Base-by-base conservation (phyloP, 2,113 vertebrate species). In the Ptilorrhoa leucosticta region DNA sequence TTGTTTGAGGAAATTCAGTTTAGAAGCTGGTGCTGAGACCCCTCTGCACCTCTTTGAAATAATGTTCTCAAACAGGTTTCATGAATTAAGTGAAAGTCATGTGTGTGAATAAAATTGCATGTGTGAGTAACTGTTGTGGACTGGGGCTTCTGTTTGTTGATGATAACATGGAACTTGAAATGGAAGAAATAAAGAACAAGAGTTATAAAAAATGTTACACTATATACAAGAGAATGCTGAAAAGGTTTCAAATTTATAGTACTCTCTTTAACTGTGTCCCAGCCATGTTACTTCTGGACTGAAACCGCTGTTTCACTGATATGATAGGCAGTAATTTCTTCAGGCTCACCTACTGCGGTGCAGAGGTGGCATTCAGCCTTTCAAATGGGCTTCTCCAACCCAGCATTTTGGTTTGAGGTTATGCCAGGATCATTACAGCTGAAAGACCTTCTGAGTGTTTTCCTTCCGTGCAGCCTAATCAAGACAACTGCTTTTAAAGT, bases 371-470 rank as follows among this genome's bases (percentile, higher is more conserved):
- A 20, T 40, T 57, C 63, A 61, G 53, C 53, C 61, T 64, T 85
- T 77, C 63, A 64, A 64, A 77, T 26, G 40, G 58, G 28, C 84
- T 92, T 90, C 63, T 76, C 65, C 68, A 90, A 87, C 77, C 72
- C 56, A 64, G 19, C 31, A 65, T 76, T 96, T 94, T 93, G 92
- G 63, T 92, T 80, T 95, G 88, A 61, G 57, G n/a, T 51, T 61
- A 26, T 45, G 73, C 84, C 82, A 94, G 82, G 24, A 40, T 69
- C 57, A 35, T 88, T 88, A 65, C 0, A 81, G 35, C 83, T 89
- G 69, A 78, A 81, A 81, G 72, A 71, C 20, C 35, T 83, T 92
- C 63, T 1, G 0, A 81, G 45, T 30, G 37, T 22, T 89, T 84
- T 78, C 39, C 22, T 89, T 93, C 69, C 3, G 2, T 71, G 48